Evolutionary conservation across 2,113 vertebrate genomes (phyloP).

Genomic region (Dicaeum eximium): DNA sequence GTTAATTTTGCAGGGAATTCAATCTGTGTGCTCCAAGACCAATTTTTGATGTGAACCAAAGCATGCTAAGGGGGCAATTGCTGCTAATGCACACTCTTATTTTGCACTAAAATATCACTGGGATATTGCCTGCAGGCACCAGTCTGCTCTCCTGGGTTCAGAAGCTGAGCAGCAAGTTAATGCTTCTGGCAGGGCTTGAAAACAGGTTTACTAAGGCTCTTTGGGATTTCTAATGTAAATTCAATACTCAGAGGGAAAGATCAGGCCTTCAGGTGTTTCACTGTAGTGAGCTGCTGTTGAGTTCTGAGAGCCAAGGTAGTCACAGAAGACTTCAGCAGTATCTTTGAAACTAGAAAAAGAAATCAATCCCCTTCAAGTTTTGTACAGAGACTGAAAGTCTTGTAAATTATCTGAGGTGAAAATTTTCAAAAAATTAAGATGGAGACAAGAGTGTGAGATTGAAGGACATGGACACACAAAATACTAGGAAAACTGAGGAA

Average conservation of each 20-base stretch:
- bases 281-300: accelerated
- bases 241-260: background rate
- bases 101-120: background rate
- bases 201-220: background rate
- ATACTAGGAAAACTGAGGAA: background rate
- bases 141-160: background rate
- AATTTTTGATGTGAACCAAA: background rate
- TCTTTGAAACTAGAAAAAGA: background rate
- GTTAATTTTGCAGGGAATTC: background rate
- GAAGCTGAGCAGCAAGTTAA: background rate
- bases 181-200: background rate
- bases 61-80: background rate
- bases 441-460: background rate
- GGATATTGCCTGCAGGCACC: background rate
- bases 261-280: background rate
- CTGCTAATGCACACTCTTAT: background rate
- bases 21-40: background rate
- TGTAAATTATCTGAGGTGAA: background rate
- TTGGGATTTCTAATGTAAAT: background rate
- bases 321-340: background rate
- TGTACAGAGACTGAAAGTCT: background rate
- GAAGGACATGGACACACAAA: background rate
- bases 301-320: background rate
- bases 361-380: background rate
- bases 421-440: background rate